Evolutionary conservation across 2,888 invertebrate genomes (phyloP).

Genomic region (Lithosia quadra): DNA sequence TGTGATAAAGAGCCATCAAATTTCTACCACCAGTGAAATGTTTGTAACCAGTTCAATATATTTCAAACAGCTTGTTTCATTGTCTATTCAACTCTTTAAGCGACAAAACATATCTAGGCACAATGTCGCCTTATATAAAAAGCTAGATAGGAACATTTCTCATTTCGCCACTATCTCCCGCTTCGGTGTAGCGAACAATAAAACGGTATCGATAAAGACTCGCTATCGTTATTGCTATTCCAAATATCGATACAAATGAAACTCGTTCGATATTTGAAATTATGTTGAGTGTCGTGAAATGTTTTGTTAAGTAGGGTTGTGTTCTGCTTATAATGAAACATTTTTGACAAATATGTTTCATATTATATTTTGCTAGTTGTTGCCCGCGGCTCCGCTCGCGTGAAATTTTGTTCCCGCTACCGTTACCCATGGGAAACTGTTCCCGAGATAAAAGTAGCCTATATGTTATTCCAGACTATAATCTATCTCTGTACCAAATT

Average conservation of each 20-base stretch:
- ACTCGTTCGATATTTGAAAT: conserved; percentile 52
- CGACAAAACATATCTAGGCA: conserved; percentile 26
- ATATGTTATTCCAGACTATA: no score
- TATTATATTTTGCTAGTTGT: not conserved
- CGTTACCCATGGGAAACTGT: no score
- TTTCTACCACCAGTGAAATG: no score
- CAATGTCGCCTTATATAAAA: conserved; percentile 35
- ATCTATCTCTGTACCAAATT: no score
- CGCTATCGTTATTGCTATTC: conserved; percentile 66
- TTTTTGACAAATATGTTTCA: no score
- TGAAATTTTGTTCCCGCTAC: no score
- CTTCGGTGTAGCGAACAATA: conserved; percentile 51
- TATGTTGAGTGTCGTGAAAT: conserved; percentile 50
- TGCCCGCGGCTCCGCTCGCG: no score
- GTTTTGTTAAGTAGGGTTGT: conserved; percentile 12
- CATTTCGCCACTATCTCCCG: conserved; percentile 41
- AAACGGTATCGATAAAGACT: conserved; percentile 66
- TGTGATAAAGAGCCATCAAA: no score
- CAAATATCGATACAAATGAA: conserved; percentile 67
- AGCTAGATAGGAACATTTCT: conserved; percentile 32
- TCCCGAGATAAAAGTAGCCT: no score
- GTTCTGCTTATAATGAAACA: not conserved
- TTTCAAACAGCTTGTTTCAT: not conserved
- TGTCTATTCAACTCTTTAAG: conserved; percentile 30
- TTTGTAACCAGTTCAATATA: no score